phyloP scores from a whole-genome alignment of 2,888 invertebrate genomes.

The Dermolepida albohirtum region DNA sequence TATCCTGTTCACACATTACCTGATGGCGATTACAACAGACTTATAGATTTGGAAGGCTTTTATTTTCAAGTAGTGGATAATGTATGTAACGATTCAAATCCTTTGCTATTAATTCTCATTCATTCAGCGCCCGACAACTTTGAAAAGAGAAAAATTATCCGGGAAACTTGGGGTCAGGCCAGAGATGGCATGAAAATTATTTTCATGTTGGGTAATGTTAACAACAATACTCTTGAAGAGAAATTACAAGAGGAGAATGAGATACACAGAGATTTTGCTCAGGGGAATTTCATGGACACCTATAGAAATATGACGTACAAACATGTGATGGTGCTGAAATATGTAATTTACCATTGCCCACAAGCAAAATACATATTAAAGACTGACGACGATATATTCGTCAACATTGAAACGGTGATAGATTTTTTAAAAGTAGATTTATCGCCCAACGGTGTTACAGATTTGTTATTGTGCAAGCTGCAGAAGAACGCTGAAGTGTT shows the following conservation, averaged over 20 bases:
- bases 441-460: slow-evolving; percentile 71
- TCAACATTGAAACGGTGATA: slow-evolving; percentile 74
- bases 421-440: slow-evolving; percentile 70
- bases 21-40: slow-evolving; percentile 59
- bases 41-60: slow-evolving; percentile 74
- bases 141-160: slow-evolving; percentile 74
- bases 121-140: slow-evolving; percentile 77
- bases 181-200: slow-evolving; percentile 70
- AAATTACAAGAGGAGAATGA: slow-evolving; percentile 69
- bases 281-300: slow-evolving; percentile 81
- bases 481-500: slow-evolving; percentile 67
- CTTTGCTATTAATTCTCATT: slow-evolving; percentile 73
- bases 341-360: slow-evolving; percentile 78
- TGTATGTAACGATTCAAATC: slow-evolving; percentile 58
- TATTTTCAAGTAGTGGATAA: slow-evolving; percentile 70
- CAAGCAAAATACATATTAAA: slow-evolving; percentile 76
- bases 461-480: slow-evolving; percentile 75
- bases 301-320: slow-evolving; percentile 88
- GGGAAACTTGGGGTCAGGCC: slow-evolving; percentile 79
- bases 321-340: slow-evolving; percentile 85
- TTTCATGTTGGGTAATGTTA: slow-evolving; percentile 75
- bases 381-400: slow-evolving; percentile 82
- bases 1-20: slow-evolving; percentile 52
- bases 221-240: slow-evolving; percentile 58
- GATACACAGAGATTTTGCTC: slow-evolving; percentile 75